Evolutionary conservation across 2,113 vertebrate genomes (phyloP), one percentile per base, ranked within the genome.

Genomic region (Notarius lentiginosus): DNA sequence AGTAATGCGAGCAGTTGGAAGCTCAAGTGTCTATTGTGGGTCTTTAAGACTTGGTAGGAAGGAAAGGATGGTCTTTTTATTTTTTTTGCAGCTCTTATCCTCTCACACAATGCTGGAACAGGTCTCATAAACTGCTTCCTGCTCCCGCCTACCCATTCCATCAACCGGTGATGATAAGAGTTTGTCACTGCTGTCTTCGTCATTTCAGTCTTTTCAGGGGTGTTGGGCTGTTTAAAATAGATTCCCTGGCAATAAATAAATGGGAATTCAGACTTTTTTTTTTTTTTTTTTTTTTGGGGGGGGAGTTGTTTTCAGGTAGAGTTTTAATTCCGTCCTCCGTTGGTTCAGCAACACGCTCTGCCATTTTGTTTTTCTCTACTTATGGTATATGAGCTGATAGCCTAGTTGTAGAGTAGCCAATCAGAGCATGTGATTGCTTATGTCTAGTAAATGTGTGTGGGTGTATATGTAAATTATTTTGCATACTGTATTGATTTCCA

Each of bases 71-170:
- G 49, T 30, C 51, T 60, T 60, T 88, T 89, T 61, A 41, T 7
- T 61, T 61, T 60, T 2, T 56, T 56, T 84, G 63, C 61, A 83
- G 49, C 49, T 61, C 68, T 82, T 75, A 30, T 83, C 41, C 56
- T 85, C 77, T 61, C 27, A n/a, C 66, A 53, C 27, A 47, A 79
- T 15, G 41, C 27, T 65, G 12, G 79, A 80, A 65, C 51, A 73
- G 22, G 7, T 65, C 22, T 47, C 79, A n/a, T 82, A 81, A 68
- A 58, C 34, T 56, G 27, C 41, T 34, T 14, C 56, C n/a, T 79
- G 41, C 41, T 58, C 5, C 18, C 1, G 27, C 18, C 15, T 81
- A 83, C 47, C 30, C 53, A 15, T 83, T 83, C 51, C 11, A 56
- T 0, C 27, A 60, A n/a, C 17, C 55, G 27, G 10, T 15, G 51